Base-by-base conservation (phyloP, 2,797 vertebrate genomes). In the Notoglanidium macrostoma region DNA sequence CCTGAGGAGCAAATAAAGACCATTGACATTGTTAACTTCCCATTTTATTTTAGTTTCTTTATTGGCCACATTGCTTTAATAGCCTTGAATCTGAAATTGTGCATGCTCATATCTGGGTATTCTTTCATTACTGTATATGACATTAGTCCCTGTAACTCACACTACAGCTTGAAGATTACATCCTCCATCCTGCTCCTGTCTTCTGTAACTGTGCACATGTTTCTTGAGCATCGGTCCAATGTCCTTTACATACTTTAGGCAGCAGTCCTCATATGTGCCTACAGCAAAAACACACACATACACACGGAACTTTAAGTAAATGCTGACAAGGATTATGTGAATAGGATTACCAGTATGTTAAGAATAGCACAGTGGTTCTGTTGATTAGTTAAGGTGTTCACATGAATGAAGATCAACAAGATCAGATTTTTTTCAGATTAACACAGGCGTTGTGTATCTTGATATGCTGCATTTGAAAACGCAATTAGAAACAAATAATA, bases 241-340 rank as follows among this genome's bases (percentile, higher is more conserved):
- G 23, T 0, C 3, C 1, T 0, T 90, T 21, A 91, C 89, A 49
- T 95, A 94, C 21, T 7, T 91, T 51, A 96, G 90, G 86, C 96
- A 96, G 92, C 96, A 96, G 93, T 96, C 95, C 0, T 96, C 95
- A 55, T 92, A 96, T 23, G 92, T 86, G 15, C 92, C 96, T 96
- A 46, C 5, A 73, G 35, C 12, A 54, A 35, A 14, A 87, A 87
- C 2, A 84, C 26, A 79, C 80, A 89, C 88, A 70, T 10, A 55
- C 61, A 72, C 1, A 79, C 65, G 49, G 23, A 26, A 77, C 29
- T 57, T 3, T 51, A 61, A 12, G 5, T 21, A 40, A 21, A 23
- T 26, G 23, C 59, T 14, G 11, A 55, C 32, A 32, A 55, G 32
- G 29, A 57, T 86, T 68, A 35, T 23, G 10, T 54, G 61, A 67